phyloP scores from a whole-genome alignment of 2,113 vertebrate species.

The Proterorhinus semilunaris region DNA sequence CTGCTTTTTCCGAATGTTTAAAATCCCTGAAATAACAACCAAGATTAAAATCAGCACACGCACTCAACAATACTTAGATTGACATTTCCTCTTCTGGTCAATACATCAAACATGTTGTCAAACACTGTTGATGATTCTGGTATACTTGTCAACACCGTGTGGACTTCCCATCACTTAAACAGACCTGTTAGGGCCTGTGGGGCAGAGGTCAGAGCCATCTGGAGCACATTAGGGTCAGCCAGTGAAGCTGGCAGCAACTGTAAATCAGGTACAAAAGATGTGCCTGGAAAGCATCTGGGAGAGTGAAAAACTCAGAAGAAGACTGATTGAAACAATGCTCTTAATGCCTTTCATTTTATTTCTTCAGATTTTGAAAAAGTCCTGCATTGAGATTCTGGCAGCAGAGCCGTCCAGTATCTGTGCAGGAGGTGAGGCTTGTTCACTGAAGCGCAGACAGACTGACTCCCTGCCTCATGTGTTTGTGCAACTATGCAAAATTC shows the following conservation, averaged over 20 bases:
- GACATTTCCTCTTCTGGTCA: background rate
- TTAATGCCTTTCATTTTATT: conserved; percentile 18
- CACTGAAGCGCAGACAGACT: background rate
- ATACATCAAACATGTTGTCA: conserved; percentile 22
- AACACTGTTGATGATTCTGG: conserved; percentile 34
- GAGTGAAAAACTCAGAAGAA: background rate
- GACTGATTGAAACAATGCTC: background rate
- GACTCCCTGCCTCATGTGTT: conserved; percentile 4
- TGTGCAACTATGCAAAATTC: background rate
- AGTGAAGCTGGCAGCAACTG: conserved; percentile 30
- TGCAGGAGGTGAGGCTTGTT: conserved; percentile 87
- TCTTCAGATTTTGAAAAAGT: conserved; percentile 92
- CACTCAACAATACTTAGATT: no score
- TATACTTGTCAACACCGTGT: conserved; percentile 16
- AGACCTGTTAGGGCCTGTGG: conserved; percentile 9
- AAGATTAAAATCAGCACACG: no score
- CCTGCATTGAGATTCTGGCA: conserved; percentile 96
- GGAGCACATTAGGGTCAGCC: conserved; percentile 54
- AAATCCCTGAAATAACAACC: no score
- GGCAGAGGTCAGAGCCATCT: conserved; percentile 49
- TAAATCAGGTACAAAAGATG: conserved; percentile 40
- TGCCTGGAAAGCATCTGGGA: conserved; percentile 25
- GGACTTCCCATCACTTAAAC: conserved; percentile 26
- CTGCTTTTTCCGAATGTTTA: no score
- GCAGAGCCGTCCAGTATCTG: conserved; percentile 97